Evolutionary conservation across 2,888 invertebrate genomes (phyloP), one percentile per base, ranked within the genome.

Genomic region (Scrobipalpa costella): DNA sequence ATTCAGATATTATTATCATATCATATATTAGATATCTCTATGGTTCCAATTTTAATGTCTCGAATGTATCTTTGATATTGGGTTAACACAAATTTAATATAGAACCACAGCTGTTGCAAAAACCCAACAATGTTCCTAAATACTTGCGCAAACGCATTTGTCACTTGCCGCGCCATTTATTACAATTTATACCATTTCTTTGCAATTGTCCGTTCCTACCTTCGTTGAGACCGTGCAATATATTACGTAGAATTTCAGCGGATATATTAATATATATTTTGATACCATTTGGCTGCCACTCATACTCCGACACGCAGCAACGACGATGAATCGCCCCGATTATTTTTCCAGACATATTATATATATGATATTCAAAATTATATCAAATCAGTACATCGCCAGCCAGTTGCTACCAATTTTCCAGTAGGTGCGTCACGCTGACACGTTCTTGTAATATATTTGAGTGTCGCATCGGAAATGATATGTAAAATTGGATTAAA

Each of bases 241-340:
- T 57, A 57, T 57, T 57, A 13, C 57, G 38, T 57, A 38, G 57
- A 38, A 15, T 57, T 57, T 38, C 27, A 38, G 36, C 57, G 38
- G 17, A 57, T 83, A 73, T 81, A 64, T 62, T 64, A 52, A 52
- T 52, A 52, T 52, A 55, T 55, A 55, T 49, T 60, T 83, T 74
- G 80, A 76, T 75, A 75, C 71, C 74, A 86, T 85, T 88, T 87
- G 87, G 87, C 88, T 64, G 68, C 65, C 67, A 67, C 61, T 61
- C 69, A 71, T 66, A 68, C 69, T 71, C 73, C 72, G 79, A 72
- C 79, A 79, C 76, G 80, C 70, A 62, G 68, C 71, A 73, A 64
- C 68, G 75, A 68, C 75, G 72, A 81, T 78, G 77, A 70, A 74
- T 73, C 76, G 61, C 73, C 72, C 73, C 71, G 78, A 80, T 80